Base-by-base conservation (phyloP, 1,140 invertebrate species). In the Pogonus chalceus region DNA sequence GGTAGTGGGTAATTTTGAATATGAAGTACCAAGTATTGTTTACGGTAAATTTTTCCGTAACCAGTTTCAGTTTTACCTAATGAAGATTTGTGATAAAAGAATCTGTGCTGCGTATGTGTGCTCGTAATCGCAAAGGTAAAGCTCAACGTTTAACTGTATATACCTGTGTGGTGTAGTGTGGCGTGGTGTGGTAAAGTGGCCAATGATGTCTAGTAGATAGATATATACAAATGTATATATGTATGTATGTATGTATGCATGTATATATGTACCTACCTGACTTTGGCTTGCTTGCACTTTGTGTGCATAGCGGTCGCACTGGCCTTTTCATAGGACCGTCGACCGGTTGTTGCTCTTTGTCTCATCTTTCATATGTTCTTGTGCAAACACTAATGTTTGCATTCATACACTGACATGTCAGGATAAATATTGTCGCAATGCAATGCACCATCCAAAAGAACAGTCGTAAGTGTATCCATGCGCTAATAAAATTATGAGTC, bases 301-400 rank as follows among this genome's bases (percentile, higher is more conserved):
- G 18, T 43, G 37, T 43, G 37, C 18, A 43, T 43, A 43, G 37
- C 18, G 37, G 9, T 12, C 18, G 18, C 18, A 16, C 4, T 43
- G 37, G 37, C 37, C 37, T 43, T 43, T 43, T 43, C 37, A 43
- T 18, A 43, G 37, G 37, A 43, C 37, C 37, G 18, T 43, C 37
- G 37, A 43, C 37, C 37, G 37, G 37, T 43, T 43, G 37, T 43
- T 43, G 37, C 37, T 43, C 37, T 43, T 43, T 43, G 37, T 43
- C 37, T 43, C 37, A 43, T 43, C 37, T 43, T 43, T 43, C 37
- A 43, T 43, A 43, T 43, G 37, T 43, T 43, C 26, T 43, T 43
- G 37, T 43, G 18, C 37, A 43, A 43, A 43, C 37, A 43, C 37
- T 43, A 43, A 43, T 43, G 37, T 43, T 43, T 43, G 37, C 37